Evolutionary conservation across 2,888 invertebrate species (phyloP), one percentile per base, ranked within the genome.

Genomic region (Bibio marci): DNA sequence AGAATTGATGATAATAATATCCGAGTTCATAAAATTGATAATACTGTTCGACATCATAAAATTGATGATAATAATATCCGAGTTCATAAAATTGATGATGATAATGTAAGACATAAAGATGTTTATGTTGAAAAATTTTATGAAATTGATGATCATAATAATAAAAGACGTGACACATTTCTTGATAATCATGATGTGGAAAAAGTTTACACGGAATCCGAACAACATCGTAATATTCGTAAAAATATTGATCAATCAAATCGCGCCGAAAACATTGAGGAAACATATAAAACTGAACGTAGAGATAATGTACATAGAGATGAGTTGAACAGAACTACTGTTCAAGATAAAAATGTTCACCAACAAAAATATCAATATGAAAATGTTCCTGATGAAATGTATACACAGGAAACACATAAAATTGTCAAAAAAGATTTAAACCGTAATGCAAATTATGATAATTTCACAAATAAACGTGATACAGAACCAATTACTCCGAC

Each of bases 101-200:
- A 43, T 26, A 48, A 46, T n/a, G 45, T 45, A 40, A 42, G 34
- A 38, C 40, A 41, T 41, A 38, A 30, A 31, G 43, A 30, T 27
- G 13, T 35, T 18, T 26, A 42, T 32, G 37, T 40, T 22, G 38
- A 35, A 12, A 37, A 38, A 15, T 38, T 22, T 14, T n/a, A 11
- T 11, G 14, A 15, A n/a, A 14, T 31, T 14, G 14, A 13, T 10
- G 31, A 17, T 13, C 15, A 31, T 4, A 31, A 14, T n/a, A n/a
- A n/a, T 22, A 4, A 22, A 22, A 22, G 8, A 6, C 22, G 22
- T 22, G 8, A 22, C 8, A 22, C n/a, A n/a, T n/a, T n/a, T n/a
- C n/a, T n/a, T n/a, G n/a, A n/a, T n/a, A n/a, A n/a, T n/a, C n/a
- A n/a, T n/a, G n/a, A n/a, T n/a, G n/a, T n/a, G n/a, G n/a, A n/a